Evolutionary conservation across 1,140 invertebrate genomes (phyloP), one percentile per base, ranked within the genome.

Genomic region (Caenorhabditis brenneri): DNA sequence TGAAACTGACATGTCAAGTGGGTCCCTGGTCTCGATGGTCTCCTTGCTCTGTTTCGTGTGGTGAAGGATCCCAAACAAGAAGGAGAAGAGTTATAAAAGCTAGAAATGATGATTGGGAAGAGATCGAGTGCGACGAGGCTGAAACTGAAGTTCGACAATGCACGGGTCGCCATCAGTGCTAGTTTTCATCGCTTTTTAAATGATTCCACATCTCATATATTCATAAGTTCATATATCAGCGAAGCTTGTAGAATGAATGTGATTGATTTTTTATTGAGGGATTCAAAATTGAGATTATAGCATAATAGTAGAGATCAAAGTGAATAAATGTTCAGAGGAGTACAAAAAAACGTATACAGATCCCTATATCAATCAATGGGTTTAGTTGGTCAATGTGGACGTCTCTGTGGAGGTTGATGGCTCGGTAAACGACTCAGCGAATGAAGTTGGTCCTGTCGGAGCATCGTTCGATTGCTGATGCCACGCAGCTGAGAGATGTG

Each of bases 1-100:
- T 86, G 6, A 65, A 81, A 55, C 27, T 51, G 42, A 89, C 88
- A 48, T 90, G 89, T 49, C 82, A 86, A 29, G 82, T 89, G 7
- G 87, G 89, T 42, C 82, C 84, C 6, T 90, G 89, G 89, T 87
- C 88, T 12, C 53, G 65, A 33, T 90, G 90, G 90, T 88, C 88
- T 9, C n/a, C 88, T 2, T 90, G 89, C 78, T 87, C 88, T 27
- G 87, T 87, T 15, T 29, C 60, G 1, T 88, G 88, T 81, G 88
- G 88, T 3, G 88, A 88, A 74, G 82, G 82, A 55, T 39, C 49
- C 9, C 69, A 83, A 33, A 79, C 78, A 7, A 60, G 82, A 42
- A 79, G 82, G 58, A 55, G 82, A 65, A 12, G 69, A 22, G 82
- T 83, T 2, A 79, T 55, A 36, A n/a, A 48, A 58, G 82, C 58